These are phyloP conservation scores for Hypena proboscidalis DNA, from an alignment of 2,888 invertebrate genomes.

Conservation along the genomic window DNA sequence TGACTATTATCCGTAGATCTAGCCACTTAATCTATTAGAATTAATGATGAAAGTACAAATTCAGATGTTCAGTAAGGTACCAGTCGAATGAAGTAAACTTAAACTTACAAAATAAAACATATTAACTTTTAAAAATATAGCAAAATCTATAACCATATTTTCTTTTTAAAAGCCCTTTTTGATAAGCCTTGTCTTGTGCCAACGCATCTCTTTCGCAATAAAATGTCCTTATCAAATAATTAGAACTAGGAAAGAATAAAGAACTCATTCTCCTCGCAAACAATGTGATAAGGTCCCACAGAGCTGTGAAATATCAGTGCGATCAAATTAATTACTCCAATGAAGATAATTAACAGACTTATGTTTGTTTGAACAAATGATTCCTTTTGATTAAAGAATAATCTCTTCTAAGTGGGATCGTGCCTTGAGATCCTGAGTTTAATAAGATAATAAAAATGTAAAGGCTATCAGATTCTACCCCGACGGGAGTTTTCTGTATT, in stretches of 20 bases:
- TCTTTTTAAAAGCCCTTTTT: constrained; percentile 1
- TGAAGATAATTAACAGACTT: constrained; percentile 13
- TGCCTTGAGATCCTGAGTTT: constrained; percentile 5
- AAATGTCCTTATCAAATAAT: constrained; percentile 38
- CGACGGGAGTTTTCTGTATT: not conserved
- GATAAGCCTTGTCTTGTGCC: not conserved
- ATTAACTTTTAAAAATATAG: no score
- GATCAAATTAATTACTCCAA: constrained; percentile 20
- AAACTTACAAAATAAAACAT: no score
- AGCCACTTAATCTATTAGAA: no score
- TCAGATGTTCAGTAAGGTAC: no score
- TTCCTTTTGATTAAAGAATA: constrained; percentile 10
- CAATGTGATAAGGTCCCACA: constrained; percentile 7
- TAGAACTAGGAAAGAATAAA: constrained; percentile 27
- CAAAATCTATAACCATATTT: no score
- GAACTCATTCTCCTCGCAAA: constrained; percentile 32
- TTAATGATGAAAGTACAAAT: no score
- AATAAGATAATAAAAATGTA: constrained; percentile 17
- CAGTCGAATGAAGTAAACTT: no score
- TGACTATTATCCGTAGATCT: no score
- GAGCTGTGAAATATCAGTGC: constrained; percentile 10
- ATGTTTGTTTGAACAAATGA: constrained; percentile 12
- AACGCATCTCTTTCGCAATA: constrained; percentile 6
- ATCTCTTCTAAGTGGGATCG: constrained; percentile 1
- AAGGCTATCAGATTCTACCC: constrained; percentile 9